phyloP scores from a whole-genome alignment of 2,113 vertebrate species.

The Acrocephalus kingi region DNA sequence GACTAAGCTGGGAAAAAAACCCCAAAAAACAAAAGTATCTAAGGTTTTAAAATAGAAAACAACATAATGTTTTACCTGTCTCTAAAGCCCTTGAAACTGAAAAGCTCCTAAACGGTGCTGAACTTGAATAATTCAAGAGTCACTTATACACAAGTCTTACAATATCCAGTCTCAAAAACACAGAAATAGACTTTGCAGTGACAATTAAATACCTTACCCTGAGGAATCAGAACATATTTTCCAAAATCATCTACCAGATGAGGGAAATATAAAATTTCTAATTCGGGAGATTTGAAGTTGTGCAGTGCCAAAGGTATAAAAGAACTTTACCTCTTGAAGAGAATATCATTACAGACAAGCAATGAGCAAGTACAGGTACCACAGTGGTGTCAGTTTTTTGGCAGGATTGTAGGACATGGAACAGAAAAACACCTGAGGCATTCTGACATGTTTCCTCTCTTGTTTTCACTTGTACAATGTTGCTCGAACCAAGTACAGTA shows the following conservation, averaged over 20 bases:
- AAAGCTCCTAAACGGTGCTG: not conserved
- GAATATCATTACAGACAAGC: not conserved
- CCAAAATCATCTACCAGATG: not conserved
- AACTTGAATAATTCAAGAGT: not conserved
- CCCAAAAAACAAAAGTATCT: not conserved
- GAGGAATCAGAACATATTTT: not conserved
- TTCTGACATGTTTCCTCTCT: not conserved
- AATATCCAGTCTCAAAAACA: not conserved
- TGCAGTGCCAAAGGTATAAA: not conserved
- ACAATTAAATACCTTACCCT: not conserved
- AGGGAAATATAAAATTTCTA: not conserved
- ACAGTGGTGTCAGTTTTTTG: not conserved
- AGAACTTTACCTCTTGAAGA: not conserved
- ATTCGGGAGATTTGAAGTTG: not conserved
- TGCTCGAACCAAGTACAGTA: not conserved
- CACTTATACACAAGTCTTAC: not conserved
- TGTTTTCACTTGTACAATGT: not conserved
- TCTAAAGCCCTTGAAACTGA: not conserved
- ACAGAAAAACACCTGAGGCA: not conserved
- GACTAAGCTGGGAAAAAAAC: not conserved
- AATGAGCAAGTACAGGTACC: not conserved
- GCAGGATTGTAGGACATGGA: not conserved
- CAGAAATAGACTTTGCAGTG: not conserved
- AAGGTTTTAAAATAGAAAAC: not conserved
- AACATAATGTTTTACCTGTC: not conserved